Evolutionary conservation across 1,140 invertebrate genomes (phyloP).

Genomic region (Papilio polyxenes): DNA sequence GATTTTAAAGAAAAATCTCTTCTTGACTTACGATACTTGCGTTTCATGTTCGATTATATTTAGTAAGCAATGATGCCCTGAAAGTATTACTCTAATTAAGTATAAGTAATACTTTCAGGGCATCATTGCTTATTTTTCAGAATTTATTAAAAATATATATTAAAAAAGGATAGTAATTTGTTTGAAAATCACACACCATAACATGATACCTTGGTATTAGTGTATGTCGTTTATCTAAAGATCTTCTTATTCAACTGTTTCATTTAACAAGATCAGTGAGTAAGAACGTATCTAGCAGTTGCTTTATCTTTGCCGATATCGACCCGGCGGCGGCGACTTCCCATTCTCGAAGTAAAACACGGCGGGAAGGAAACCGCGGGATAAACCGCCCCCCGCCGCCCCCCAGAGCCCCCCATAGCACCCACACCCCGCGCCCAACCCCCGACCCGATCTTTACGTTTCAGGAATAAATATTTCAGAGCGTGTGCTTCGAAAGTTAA

Average conservation of each 20-base stretch:
- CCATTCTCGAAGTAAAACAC: slow-evolving; percentile 80
- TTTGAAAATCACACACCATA: not conserved
- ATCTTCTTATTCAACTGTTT: not conserved
- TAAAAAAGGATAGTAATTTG: not conserved
- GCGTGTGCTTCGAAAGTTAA: slow-evolving; percentile 79
- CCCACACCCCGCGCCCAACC: slow-evolving; percentile 50
- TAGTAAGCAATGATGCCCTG: too few relatives aligned
- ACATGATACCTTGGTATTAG: not conserved
- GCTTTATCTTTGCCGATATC: slow-evolving; percentile 75
- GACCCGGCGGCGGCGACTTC: slow-evolving; percentile 78
- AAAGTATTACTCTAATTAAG: too few relatives aligned
- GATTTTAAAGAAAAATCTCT: not conserved
- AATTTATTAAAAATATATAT: too few relatives aligned
- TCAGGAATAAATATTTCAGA: slow-evolving; percentile 81
- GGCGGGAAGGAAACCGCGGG: slow-evolving; percentile 78
- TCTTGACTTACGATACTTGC: not conserved
- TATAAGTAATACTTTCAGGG: not conserved
- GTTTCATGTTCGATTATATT: not conserved
- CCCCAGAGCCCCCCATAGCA: slow-evolving; percentile 41
- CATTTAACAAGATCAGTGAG: not conserved
- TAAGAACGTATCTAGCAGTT: slow-evolving; percentile 44
- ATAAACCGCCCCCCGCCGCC: slow-evolving; percentile 62
- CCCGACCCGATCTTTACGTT: slow-evolving; percentile 78
- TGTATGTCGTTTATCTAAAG: not conserved
- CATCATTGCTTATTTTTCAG: too few relatives aligned